Percentiles rank a stretch among this genome's conserved stretches.
These are phyloP conservation scores for Spermophilus dauricus DNA, from an alignment of 2,113 vertebrate genomes.

Conservation along the genomic window DNA sequence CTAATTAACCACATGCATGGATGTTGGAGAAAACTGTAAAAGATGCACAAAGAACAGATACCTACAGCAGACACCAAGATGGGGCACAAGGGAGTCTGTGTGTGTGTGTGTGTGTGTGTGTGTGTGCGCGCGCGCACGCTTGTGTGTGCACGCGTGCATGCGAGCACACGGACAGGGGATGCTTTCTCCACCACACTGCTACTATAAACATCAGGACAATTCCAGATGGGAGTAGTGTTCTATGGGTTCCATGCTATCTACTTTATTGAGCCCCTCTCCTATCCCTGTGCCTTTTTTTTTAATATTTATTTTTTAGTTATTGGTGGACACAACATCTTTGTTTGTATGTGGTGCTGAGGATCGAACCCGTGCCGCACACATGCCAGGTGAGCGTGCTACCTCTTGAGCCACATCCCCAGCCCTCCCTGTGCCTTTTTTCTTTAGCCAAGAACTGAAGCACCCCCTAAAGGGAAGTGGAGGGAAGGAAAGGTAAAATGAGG, in stretches of 20 bases:
- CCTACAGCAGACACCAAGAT: not conserved
- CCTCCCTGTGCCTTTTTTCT: not conserved
- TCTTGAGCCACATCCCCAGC: no score
- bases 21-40: not conserved
- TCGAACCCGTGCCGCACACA: no score
- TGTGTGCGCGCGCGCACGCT: accelerated
- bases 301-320: no score
- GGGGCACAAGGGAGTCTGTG: no score
- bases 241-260: accelerated
- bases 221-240: not conserved
- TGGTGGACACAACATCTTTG: no score
- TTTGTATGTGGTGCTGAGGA: no score
- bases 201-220: not conserved
- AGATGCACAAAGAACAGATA: not conserved
- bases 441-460: not conserved
- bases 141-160: no score
- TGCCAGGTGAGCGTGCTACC: no score
- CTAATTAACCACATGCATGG: not conserved
- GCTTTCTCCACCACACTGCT: not conserved
- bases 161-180: no score
- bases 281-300: not conserved
- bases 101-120: no score
- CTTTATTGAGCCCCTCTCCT: not conserved
- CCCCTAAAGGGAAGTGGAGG: not conserved
- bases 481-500: not conserved